phyloP scores from a whole-genome alignment of 1,140 invertebrate species.

The Brachionus manjavacas region DNA sequence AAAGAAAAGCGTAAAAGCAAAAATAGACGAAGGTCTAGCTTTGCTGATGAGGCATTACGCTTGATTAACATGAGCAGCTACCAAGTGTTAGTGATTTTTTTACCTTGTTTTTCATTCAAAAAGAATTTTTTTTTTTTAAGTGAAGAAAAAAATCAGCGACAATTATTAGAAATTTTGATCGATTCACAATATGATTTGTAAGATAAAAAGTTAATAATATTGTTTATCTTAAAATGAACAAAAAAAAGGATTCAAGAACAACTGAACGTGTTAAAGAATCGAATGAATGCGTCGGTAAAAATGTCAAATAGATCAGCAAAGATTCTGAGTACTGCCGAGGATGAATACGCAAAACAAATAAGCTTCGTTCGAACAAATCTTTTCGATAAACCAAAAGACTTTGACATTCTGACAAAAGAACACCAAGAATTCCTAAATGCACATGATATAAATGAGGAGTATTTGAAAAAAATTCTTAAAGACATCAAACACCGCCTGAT shows the following conservation, averaged over 20 bases:
- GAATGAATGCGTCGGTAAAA: neutral
- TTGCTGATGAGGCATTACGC: neutral
- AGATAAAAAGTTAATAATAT: neutral
- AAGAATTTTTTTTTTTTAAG: neutral
- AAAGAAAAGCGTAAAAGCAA: slow-evolving; percentile 26
- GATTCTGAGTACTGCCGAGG: neutral
- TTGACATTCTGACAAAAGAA: neutral
- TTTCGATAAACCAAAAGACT: slow-evolving; percentile 7
- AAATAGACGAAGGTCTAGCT: neutral
- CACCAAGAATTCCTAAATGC: neutral
- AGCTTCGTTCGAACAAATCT: neutral
- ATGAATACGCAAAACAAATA: neutral
- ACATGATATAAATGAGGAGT: slow-evolving; percentile 10
- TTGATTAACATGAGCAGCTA: neutral
- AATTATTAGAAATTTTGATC: neutral
- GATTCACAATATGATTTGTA: slow-evolving; percentile 12
- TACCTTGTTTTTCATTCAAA: neutral
- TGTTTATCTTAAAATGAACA: neutral
- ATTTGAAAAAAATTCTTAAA: slow-evolving; percentile 6
- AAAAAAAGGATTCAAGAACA: neutral
- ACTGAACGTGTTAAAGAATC: neutral
- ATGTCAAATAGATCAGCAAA: neutral
- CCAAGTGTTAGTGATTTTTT: neutral
- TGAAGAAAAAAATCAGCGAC: neutral
- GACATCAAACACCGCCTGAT: neutral